Percentiles rank a stretch among this genome's conserved stretches.
Conservation (phyloP, 2,888 invertebrate genomes). For the Amblyjoppa proteus region DNA sequence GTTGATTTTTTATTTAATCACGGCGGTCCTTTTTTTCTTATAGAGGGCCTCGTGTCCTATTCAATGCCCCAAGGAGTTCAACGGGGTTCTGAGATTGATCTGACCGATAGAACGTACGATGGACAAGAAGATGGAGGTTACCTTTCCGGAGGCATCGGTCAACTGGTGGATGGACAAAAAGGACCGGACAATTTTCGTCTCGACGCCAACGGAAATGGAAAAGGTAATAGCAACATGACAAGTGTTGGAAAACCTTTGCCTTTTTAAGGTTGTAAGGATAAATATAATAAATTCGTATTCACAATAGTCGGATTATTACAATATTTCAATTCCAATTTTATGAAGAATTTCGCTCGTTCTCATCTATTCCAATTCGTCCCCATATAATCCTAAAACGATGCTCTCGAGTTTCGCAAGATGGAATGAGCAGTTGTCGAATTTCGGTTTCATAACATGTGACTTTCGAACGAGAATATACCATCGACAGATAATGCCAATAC, state of each 20-base stretch:
- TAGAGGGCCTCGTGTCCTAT: constrained; percentile 93
- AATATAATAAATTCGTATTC: too few species aligned
- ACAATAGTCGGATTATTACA: too few species aligned
- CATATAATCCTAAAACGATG: background rate
- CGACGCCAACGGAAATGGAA: constrained; percentile 89
- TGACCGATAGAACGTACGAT: constrained; percentile 93
- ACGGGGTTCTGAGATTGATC: constrained; percentile 90
- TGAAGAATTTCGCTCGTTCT: too few species aligned
- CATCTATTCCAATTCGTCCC: too few species aligned
- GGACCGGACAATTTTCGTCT: constrained; percentile 91
- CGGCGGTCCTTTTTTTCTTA: constrained; percentile 73
- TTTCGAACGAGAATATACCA: background rate
- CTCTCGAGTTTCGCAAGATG: background rate
- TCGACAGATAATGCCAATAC: background rate
- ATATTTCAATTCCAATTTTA: too few species aligned
- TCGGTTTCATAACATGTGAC: too few species aligned
- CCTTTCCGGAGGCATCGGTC: constrained; percentile 91
- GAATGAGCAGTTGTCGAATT: background rate
- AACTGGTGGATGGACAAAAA: constrained; percentile 91
- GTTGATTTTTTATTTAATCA: background rate
- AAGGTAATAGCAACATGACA: constrained; percentile 85
- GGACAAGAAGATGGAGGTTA: constrained; percentile 88
- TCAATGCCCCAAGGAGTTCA: constrained; percentile 91
- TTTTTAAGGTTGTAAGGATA: too few species aligned
- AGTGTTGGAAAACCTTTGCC: background rate